These are phyloP conservation scores for Hozukius guyotensis DNA, from an alignment of 2,797 vertebrate species.

Conservation along the genomic window DNA sequence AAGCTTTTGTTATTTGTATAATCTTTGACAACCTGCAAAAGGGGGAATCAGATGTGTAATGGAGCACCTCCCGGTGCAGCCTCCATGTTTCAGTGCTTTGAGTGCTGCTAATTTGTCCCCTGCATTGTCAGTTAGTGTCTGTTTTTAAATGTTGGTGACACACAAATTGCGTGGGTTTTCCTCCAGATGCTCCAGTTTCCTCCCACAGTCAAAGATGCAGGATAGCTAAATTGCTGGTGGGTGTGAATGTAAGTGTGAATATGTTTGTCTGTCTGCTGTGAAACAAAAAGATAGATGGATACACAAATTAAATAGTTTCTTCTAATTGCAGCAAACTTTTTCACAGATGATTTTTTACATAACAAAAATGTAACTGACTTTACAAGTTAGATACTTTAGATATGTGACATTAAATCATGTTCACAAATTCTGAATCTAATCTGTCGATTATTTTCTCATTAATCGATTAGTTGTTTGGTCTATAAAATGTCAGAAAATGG, in stretches of 20 bases:
- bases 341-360: not conserved
- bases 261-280: not conserved
- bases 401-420: not conserved
- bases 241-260: constrained; percentile 12
- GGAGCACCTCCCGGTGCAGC: constrained; percentile 21
- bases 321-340: not conserved
- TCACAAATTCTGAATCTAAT: not conserved
- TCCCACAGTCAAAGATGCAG: constrained; percentile 15
- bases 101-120: constrained; percentile 46
- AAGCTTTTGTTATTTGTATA: constrained; percentile 31
- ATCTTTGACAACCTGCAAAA: constrained; percentile 38
- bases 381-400: not conserved
- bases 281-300: not conserved
- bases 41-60: constrained; percentile 48
- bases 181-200: constrained; percentile 34
- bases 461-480: no score
- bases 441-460: no score
- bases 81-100: constrained; percentile 28
- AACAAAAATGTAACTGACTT: not conserved
- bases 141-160: constrained; percentile 33
- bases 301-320: not conserved
- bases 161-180: constrained; percentile 26
- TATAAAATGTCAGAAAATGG: no score
- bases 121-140: constrained; percentile 36
- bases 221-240: not conserved